Percentiles rank a stretch among this genome's conserved stretches.
These are phyloP conservation scores for Synergus japonicus DNA, from an alignment of 2,888 invertebrate species.

Conservation along the genomic window DNA sequence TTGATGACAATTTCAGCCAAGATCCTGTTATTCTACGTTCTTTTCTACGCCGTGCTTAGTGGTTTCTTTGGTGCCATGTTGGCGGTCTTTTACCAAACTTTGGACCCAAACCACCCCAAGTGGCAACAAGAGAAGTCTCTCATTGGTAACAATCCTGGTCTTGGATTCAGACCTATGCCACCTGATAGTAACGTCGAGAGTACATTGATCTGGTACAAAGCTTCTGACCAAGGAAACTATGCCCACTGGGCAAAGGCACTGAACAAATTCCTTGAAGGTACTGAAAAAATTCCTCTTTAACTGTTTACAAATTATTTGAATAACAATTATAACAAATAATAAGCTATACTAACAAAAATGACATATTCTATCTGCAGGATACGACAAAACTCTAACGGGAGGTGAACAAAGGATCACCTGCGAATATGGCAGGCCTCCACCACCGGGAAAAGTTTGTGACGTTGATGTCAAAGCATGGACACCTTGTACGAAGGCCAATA, in stretches of 20 bases:
- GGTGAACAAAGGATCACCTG: conserved; percentile 83
- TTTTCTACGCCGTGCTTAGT: conserved; percentile 95
- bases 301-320: too few relatives aligned
- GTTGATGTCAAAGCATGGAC: conserved; percentile 86
- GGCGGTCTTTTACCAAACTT: conserved; percentile 95
- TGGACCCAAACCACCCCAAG: conserved; percentile 91
- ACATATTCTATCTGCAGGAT: conserved; percentile 40
- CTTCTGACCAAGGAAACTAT: conserved; percentile 87
- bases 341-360: too few relatives aligned
- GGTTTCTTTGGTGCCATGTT: conserved; percentile 97
- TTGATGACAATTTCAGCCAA: conserved; percentile 84
- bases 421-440: conserved; percentile 81
- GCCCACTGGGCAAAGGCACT: conserved; percentile 89
- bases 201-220: conserved; percentile 96
- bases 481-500: conserved; percentile 86
- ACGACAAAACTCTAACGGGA: conserved; percentile 51
- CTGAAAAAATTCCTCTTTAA: conserved; percentile 59
- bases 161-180: conserved; percentile 98
- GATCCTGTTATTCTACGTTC: conserved; percentile 96
- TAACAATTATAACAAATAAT: too few relatives aligned
- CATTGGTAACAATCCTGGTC: conserved; percentile 96
- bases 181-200: conserved; percentile 95
- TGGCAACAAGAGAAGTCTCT: conserved; percentile 92
- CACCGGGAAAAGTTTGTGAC: conserved; percentile 88
- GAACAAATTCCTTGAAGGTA: conserved; percentile 87